A percentile compares a stretch with the other conserved stretches of the same genome.
Evolutionary conservation across 2,113 vertebrate genomes (phyloP).

Genomic region (Ictidomys tridecemlineatus): DNA sequence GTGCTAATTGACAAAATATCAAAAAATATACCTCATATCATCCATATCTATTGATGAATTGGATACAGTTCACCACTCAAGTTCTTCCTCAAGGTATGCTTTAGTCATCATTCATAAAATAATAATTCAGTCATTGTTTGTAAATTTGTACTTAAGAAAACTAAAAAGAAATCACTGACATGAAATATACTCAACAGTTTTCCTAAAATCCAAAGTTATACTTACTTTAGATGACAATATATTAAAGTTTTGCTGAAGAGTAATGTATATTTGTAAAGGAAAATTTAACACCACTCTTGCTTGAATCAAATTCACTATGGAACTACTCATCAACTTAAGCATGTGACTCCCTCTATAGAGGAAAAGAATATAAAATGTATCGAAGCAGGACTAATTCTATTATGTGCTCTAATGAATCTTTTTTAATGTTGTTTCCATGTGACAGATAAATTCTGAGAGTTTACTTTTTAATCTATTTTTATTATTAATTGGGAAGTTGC

Average conservation of each 20-base stretch:
- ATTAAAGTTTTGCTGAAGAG: neutral
- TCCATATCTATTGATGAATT: neutral
- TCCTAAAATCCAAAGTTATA: neutral
- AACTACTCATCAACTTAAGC: conserved; percentile 40
- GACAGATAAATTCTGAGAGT: neutral
- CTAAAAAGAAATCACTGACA: conserved; percentile 14
- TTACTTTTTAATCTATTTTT: conserved; percentile 30
- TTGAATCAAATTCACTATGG: conserved; percentile 27
- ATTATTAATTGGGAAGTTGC: neutral
- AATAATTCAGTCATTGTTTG: neutral
- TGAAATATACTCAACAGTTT: neutral
- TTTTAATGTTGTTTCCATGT: conserved; percentile 57
- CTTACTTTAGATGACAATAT: conserved; percentile 3
- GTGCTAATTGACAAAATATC: neutral
- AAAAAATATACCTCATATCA: neutral
- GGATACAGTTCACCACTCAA: neutral
- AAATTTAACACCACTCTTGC: conserved; percentile 37
- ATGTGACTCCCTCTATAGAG: conserved; percentile 25
- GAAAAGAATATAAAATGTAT: conserved; percentile 25
- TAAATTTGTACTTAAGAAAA: conserved; percentile 16
- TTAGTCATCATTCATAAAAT: neutral
- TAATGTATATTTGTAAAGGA: neutral
- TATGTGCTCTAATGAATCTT: conserved; percentile 37
- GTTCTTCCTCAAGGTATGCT: neutral
- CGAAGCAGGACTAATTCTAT: conserved; percentile 41